Conservation (phyloP, 2,888 invertebrate genomes). For the Drosophila sordidapex region DNA sequence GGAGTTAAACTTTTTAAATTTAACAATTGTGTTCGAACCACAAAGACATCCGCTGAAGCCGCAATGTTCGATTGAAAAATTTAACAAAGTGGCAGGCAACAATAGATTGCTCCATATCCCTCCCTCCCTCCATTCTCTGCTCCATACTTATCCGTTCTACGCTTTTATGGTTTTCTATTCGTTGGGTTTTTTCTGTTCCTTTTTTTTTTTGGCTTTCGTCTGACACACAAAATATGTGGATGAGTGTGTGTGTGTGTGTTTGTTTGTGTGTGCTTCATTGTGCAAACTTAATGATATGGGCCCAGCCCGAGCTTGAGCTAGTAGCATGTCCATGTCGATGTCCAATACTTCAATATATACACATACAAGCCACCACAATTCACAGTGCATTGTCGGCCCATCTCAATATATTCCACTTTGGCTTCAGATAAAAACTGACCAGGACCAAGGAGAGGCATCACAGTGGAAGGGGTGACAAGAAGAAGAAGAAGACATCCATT, state of each 20-base stretch:
- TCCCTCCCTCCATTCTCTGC: conserved; percentile 17
- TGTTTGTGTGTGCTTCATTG: conserved; percentile 46
- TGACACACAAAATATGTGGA: conserved; percentile 51
- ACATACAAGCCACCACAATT: conserved; percentile 45
- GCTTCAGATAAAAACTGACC: conserved; percentile 57
- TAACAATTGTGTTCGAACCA: conserved; percentile 46
- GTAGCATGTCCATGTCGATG: conserved; percentile 34
- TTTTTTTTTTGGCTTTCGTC: conserved; percentile 36
- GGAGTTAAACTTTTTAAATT: conserved; percentile 26
- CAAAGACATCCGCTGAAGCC: conserved; percentile 52
- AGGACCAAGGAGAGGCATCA: not conserved
- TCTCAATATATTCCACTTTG: conserved; percentile 66
- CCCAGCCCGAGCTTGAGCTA: conserved; percentile 31
- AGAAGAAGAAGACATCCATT: conserved; percentile 9
- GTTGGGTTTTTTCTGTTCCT: conserved; percentile 12
- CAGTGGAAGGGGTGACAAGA: not conserved
- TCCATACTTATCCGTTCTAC: conserved; percentile 51
- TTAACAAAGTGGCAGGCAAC: conserved; percentile 66
- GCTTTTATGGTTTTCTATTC: conserved; percentile 56
- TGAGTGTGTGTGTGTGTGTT: conserved; percentile 9
- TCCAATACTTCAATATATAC: conserved; percentile 24
- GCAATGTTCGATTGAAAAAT: conserved; percentile 66
- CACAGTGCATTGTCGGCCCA: conserved; percentile 53
- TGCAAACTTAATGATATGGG: conserved; percentile 74
- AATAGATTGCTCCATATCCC: conserved; percentile 49